Evolutionary conservation across 2,888 invertebrate genomes (phyloP), one percentile per base, ranked within the genome.

Genomic region (Hemistola chrysoprasaria): DNA sequence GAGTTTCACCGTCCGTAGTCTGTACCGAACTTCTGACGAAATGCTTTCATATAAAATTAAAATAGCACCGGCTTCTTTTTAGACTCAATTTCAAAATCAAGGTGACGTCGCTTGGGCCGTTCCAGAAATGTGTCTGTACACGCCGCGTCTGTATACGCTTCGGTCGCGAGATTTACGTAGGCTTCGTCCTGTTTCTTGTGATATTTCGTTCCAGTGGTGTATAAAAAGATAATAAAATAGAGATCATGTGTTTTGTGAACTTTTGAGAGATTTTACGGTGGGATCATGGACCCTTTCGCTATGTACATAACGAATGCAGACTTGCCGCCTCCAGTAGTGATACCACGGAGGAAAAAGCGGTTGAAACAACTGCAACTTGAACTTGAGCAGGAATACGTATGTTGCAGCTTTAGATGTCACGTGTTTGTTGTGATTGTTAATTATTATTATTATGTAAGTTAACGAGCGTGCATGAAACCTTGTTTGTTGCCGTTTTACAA

Each of bases 51-150:
- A 66, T 70, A 62, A 78, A 81, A 74, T 86, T 71, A 87, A 88
- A 88, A 87, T 87, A 87, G 86, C 84, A 68, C 76, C 63, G 69
- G 60, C 75, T 69, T 71, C 68, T 65, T 62, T 71, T 74, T 71
- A 81, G 79, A 77, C 69, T 74, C 78, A 76, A 65, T 76, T 85
- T 88, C 86, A 87, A 88, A 87, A 87, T 87, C 88, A 87, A 87
- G 88, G 88, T 87, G 85, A 87, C 70, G 78, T 63, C 73, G 71
- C 74, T 75, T 77, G 71, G 64, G 79, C 68, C 82, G 76, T 84
- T 86, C 77, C 76, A 75, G 81, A 78, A 74, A 79, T 78, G 83
- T 70, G 70, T 58, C 59, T 74, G 77, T 80, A 78, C 75, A 79
- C 74, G 61, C 63, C 60, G 55, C 56, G 65, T 56, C 67, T 65